Evolutionary conservation across 35 echinoderm and acorn worm genomes (phyloP), one percentile per base, ranked within the genome.

Genomic region (Ptychodera flava): DNA sequence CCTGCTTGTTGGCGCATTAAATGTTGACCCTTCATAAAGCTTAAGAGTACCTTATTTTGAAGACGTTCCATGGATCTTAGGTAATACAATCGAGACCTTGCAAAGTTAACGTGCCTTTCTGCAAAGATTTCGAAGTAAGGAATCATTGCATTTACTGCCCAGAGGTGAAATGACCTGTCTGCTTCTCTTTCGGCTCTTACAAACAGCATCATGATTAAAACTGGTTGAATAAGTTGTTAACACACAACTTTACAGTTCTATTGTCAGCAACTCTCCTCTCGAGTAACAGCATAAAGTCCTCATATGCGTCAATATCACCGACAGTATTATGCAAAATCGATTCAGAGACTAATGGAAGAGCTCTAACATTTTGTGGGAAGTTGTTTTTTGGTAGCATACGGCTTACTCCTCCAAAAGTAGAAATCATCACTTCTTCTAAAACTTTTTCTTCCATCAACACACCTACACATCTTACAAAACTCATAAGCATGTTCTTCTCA

Each of bases 101-200:
- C 86, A 35, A 80, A 88, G 30, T 88, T 88, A 31, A 1, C 22
- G 33, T 88, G 78, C 27, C 77, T 35, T 22, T 75, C 86, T 2
- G 86, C 75, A 88, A 82, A 88, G n/a, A n/a, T n/a, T n/a, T n/a
- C n/a, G 33, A 88, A 88, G 35, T 80, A 88, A 80, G 86, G 86
- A 16, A 88, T n/a, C 76, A 88, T 88, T 81, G 27, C n/a, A 75
- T 88, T 88, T 78, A 79, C 10, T 28, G 77, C 75, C 32, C 35
- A 36, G 77, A 85, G 36, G 32, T 1, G 84, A 1, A 88, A 34
- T 16, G 35, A 31, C 77, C 86, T 35, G 31, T 88, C 35, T 22
- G 2, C 77, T 77, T 88, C 86, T 28, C 76, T 81, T 35, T 81
- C 33, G 1, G 86, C 86, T 32, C 86, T 16, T 33, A 88, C 16